Percentiles rank a stretch among this genome's conserved stretches.
These are phyloP conservation scores for Myocastor coypus DNA, from an alignment of 2,113 vertebrate genomes.

Conservation along the genomic window DNA sequence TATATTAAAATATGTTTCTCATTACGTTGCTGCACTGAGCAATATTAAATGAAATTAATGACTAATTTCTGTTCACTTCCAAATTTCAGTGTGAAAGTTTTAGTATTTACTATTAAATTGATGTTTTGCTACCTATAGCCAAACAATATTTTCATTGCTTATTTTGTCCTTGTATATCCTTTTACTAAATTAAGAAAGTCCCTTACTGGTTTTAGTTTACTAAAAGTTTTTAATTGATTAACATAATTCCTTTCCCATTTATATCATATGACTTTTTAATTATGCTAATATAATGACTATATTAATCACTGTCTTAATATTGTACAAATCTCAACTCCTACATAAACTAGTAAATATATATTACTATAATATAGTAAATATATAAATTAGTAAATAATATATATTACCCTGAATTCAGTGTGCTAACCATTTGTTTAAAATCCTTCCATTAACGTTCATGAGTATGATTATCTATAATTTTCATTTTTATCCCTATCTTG, in stretches of 20 bases:
- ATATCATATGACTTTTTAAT: conserved; percentile 17
- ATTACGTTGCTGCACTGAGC: neutral
- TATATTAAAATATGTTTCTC: neutral
- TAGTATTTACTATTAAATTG: conserved; percentile 12
- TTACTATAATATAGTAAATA: too few species aligned
- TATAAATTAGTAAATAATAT: too few species aligned
- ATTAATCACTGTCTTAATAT: conserved; percentile 44
- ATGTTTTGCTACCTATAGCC: neutral
- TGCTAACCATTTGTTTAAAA: conserved; percentile 51
- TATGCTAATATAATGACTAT: conserved; percentile 35
- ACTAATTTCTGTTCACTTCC: neutral
- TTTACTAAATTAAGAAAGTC: conserved; percentile 16
- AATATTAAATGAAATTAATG: conserved; percentile 14
- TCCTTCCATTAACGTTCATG: neutral
- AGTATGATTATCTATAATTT: conserved; percentile 33
- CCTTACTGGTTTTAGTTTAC: conserved; percentile 27
- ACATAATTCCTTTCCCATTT: conserved; percentile 13
- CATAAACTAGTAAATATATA: conserved; percentile 6
- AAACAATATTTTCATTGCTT: neutral
- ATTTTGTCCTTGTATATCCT: neutral
- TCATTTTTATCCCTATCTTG: conserved; percentile 29
- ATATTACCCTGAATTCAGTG: neutral
- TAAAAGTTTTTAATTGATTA: conserved; percentile 53
- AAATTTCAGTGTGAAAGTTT: conserved; percentile 3
- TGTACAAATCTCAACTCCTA: conserved; percentile 18